Percentiles rank a stretch among this genome's conserved stretches.
These are phyloP conservation scores for Otis tarda DNA, from an alignment of 2,113 vertebrate species.

Conservation along the genomic window DNA sequence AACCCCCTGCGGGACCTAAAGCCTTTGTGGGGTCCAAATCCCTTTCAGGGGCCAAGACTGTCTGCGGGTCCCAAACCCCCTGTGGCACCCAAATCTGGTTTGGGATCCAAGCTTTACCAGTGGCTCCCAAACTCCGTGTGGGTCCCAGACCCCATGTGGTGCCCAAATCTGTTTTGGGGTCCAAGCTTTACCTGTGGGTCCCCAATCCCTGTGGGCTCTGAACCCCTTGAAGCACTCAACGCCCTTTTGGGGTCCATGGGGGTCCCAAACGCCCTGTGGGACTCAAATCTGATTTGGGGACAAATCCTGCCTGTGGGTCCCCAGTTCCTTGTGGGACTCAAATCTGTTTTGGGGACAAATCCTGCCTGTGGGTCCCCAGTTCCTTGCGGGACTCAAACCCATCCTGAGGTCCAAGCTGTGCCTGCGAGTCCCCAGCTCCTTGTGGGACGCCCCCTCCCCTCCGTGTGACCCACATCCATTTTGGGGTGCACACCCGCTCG, in stretches of 20 bases:
- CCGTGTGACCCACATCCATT: not conserved
- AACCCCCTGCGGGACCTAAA: not conserved
- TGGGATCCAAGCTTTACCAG: not conserved
- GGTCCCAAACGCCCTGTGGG: too few relatives aligned
- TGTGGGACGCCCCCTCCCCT: not conserved
- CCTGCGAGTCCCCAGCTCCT: not conserved
- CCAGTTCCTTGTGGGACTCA: not conserved
- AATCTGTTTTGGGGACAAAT: not conserved
- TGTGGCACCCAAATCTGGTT: not conserved
- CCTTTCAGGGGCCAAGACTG: not conserved
- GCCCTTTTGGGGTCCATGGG: not conserved
- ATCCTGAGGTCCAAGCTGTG: not conserved
- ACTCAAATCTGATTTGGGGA: not conserved
- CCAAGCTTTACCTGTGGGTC: not conserved
- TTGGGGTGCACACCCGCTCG: rapidly evolving
- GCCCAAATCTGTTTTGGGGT: not conserved
- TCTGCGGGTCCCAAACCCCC: not conserved
- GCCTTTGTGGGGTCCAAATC: not conserved
- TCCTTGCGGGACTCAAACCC: too few relatives aligned
- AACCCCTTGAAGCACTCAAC: not conserved
- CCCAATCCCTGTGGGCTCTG: not conserved
- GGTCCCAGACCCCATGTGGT: not conserved
- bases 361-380: not conserved
- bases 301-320: not conserved
- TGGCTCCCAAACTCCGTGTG: not conserved